Evolutionary conservation across 2,797 vertebrate species (phyloP).

Genomic region (Alectoris magna): DNA sequence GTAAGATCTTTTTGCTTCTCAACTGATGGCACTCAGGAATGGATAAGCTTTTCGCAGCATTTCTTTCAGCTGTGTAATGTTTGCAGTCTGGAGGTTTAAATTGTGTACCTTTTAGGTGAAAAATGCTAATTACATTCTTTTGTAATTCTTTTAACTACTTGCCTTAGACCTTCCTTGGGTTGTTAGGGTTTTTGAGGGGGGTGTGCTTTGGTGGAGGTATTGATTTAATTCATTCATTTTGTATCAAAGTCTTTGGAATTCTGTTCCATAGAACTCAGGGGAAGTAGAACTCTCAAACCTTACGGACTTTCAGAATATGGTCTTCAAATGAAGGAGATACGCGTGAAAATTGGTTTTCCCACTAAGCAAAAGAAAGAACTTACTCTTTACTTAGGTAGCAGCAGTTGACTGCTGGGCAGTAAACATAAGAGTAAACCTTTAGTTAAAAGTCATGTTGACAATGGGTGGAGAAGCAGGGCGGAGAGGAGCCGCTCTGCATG

Average conservation of each 20-base stretch:
- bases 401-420: background rate
- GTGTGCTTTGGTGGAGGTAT: background rate
- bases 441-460: background rate
- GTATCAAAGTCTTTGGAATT: background rate
- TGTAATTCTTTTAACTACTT: background rate
- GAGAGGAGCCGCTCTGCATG: background rate
- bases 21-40: background rate
- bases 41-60: background rate
- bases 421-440: background rate
- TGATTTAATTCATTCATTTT: background rate
- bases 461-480: background rate
- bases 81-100: background rate
- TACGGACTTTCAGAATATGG: background rate
- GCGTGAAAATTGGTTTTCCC: background rate
- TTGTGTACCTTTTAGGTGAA: background rate
- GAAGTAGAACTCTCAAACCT: background rate
- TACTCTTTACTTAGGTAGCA: background rate
- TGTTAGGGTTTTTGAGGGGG: background rate
- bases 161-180: background rate
- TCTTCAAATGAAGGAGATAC: background rate
- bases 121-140: background rate
- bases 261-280: background rate
- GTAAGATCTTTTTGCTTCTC: constrained; percentile 57
- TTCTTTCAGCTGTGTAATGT: background rate
- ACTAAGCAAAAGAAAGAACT: background rate